A percentile compares a stretch with the other conserved stretches of the same genome.
These are phyloP conservation scores for Lanistes nyassanus DNA, from an alignment of 1,140 invertebrate genomes.

Conservation along the genomic window DNA sequence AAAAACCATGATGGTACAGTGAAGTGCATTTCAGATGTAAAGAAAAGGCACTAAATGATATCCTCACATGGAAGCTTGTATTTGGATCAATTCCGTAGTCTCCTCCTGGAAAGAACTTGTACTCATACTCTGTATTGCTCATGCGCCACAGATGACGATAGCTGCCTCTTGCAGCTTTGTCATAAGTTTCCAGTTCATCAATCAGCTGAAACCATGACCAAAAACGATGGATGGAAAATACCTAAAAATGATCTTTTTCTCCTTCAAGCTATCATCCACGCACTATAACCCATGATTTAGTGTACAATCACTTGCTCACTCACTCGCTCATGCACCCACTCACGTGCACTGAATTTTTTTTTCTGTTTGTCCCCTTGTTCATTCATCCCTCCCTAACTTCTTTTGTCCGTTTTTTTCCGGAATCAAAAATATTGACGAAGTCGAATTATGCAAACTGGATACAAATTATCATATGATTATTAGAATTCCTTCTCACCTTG, in stretches of 20 bases:
- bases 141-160: slow-evolving; percentile 85
- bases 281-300: too few species aligned
- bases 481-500: slow-evolving; percentile 72
- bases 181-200: slow-evolving; percentile 87
- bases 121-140: slow-evolving; percentile 84
- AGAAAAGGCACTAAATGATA: neutral
- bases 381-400: neutral
- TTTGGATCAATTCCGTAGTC: slow-evolving; percentile 93
- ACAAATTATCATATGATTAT: neutral
- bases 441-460: neutral
- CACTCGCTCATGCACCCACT: too few species aligned
- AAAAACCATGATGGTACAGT: too few species aligned
- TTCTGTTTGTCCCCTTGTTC: neutral
- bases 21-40: too few species aligned
- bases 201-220: slow-evolving; percentile 73
- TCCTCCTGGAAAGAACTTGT: slow-evolving; percentile 86
- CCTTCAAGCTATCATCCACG: too few species aligned
- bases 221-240: neutral
- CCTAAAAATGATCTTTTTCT: neutral
- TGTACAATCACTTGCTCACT: too few species aligned
- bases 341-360: neutral
- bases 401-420: neutral
- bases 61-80: slow-evolving; percentile 81
- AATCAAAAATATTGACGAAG: too few species aligned
- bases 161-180: slow-evolving; percentile 85